phyloP scores from a whole-genome alignment of 2,888 invertebrate genomes.

The Homarus gammarus region DNA sequence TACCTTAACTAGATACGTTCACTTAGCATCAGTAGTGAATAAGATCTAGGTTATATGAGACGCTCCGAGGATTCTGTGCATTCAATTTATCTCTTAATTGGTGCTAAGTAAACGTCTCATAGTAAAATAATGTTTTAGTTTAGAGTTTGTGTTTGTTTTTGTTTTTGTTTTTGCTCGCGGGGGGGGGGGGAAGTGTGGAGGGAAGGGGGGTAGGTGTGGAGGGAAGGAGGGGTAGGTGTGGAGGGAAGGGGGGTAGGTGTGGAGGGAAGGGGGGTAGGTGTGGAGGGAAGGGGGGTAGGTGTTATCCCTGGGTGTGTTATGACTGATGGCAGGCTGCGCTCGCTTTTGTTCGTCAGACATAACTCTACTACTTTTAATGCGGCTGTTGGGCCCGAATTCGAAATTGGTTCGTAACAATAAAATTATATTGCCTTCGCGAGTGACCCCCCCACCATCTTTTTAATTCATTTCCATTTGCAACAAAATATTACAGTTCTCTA shows the following conservation, averaged over 20 bases:
- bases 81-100: too few species aligned
- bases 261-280: background rate
- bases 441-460: conserved; percentile 47
- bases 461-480: background rate
- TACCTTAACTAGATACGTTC: too few species aligned
- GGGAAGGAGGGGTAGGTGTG: background rate
- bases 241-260: background rate
- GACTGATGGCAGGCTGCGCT: conserved; percentile 1
- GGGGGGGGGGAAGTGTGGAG: background rate
- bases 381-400: conserved; percentile 17
- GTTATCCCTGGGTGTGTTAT: conserved; percentile 4
- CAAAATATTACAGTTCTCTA: too few species aligned
- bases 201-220: background rate
- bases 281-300: background rate
- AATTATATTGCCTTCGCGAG: conserved; percentile 37
- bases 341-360: background rate
- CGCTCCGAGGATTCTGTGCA: too few species aligned
- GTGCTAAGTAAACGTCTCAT: too few species aligned
- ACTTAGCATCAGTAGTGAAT: too few species aligned
- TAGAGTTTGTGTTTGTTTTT: too few species aligned
- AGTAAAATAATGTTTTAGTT: too few species aligned
- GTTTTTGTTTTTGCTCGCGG: too few species aligned
- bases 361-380: conserved; percentile 33
- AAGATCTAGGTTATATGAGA: too few species aligned
- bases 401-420: conserved; percentile 41